These are phyloP conservation scores for Uria aalge DNA, from an alignment of 2,113 vertebrate genomes.

Conservation along the genomic window DNA sequence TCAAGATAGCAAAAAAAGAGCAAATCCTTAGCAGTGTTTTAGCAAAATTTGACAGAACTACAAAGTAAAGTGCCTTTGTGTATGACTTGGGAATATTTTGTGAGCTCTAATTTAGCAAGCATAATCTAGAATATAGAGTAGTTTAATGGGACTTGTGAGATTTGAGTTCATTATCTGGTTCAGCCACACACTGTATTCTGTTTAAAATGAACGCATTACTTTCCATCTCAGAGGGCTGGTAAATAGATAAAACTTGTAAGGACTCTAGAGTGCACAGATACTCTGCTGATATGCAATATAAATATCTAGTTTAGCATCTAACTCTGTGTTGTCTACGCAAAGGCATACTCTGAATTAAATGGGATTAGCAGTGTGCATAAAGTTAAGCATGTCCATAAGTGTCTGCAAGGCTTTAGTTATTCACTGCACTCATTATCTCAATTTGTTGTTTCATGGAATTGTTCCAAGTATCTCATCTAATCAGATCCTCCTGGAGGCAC, in stretches of 20 bases:
- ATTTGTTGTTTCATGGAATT: slow-evolving; percentile 43
- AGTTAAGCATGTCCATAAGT: slow-evolving; percentile 26
- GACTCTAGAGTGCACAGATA: not conserved
- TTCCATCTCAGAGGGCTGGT: not conserved
- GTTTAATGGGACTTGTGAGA: not conserved
- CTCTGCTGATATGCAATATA: not conserved
- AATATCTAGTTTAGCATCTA: not conserved
- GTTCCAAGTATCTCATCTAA: slow-evolving; percentile 45
- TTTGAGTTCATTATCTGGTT: not conserved
- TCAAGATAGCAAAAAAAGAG: not conserved
- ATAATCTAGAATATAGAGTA: not conserved
- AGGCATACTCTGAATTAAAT: slow-evolving; percentile 6
- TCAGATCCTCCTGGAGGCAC: slow-evolving; percentile 40
- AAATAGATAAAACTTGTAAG: not conserved
- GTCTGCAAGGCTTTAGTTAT: slow-evolving; percentile 33
- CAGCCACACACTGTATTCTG: not conserved
- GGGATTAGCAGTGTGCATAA: not conserved
- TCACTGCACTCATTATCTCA: slow-evolving; percentile 40
- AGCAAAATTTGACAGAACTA: not conserved
- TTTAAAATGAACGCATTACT: not conserved
- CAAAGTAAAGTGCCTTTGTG: not conserved
- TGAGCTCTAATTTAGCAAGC: not conserved
- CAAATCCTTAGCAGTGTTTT: not conserved
- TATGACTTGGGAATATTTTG: not conserved
- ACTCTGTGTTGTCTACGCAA: not conserved